Evolutionary conservation across 2,113 vertebrate species (phyloP).

Genomic region (Toxostoma redivivum): DNA sequence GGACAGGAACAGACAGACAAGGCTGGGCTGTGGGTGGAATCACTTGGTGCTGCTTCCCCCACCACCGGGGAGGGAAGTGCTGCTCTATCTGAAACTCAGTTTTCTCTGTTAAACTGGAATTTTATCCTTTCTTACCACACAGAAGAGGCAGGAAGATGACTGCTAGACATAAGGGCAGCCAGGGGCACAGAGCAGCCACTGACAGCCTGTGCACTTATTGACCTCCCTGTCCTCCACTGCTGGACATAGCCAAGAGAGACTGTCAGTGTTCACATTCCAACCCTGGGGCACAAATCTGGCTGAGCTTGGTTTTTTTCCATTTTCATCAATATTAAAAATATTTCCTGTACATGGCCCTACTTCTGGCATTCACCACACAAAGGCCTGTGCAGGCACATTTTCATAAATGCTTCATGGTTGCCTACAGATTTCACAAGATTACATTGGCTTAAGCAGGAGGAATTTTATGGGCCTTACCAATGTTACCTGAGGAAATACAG

Average conservation of each 20-base stretch:
- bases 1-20: neutral
- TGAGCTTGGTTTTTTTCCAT: neutral
- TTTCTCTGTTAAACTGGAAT: neutral
- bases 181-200: neutral
- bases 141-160: neutral
- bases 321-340: neutral
- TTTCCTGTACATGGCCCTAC: neutral
- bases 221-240: fast-evolving
- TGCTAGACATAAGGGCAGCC: neutral
- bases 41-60: neutral
- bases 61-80: neutral
- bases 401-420: neutral
- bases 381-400: neutral
- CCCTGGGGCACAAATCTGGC: neutral
- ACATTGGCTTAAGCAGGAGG: constrained; percentile 7
- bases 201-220: neutral
- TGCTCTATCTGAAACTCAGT: neutral
- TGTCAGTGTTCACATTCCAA: neutral
- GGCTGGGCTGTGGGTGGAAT: neutral
- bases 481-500: constrained; percentile 27
- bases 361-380: neutral
- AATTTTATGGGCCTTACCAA: neutral
- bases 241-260: neutral
- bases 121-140: neutral
- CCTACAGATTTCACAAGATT: constrained; percentile 8